These are phyloP conservation scores for Microplitis demolitor DNA, from an alignment of 1,140 invertebrate genomes.

Conservation along the genomic window DNA sequence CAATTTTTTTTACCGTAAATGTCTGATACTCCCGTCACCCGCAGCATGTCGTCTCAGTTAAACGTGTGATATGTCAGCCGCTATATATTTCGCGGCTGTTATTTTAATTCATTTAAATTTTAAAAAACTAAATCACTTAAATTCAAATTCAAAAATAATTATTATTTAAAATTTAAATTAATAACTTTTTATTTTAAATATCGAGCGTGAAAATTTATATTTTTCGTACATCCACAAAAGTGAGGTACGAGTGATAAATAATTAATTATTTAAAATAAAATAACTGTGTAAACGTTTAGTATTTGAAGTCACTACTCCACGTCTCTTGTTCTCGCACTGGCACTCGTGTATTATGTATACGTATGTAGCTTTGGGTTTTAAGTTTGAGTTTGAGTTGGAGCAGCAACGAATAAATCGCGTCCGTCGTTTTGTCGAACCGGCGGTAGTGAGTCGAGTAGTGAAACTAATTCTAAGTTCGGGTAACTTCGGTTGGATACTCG, in stretches of 20 bases:
- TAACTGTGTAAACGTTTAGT: too few species aligned
- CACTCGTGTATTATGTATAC: too few species aligned
- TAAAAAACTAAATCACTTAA: not conserved
- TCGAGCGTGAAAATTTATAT: too few species aligned
- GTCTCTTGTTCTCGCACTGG: not conserved
- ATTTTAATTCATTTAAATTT: not conserved
- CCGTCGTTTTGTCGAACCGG: slow-evolving; percentile 31
- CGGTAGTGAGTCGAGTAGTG: slow-evolving; percentile 18
- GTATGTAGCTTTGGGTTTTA: too few species aligned
- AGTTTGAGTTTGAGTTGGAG: too few species aligned
- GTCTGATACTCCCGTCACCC: slow-evolving; percentile 30
- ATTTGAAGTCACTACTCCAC: not conserved
- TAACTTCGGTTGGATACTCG: not conserved
- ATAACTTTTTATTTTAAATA: too few species aligned
- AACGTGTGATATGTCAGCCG: slow-evolving; percentile 9
- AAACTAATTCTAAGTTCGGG: slow-evolving; percentile 2
- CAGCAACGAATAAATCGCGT: not conserved
- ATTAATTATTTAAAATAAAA: too few species aligned
- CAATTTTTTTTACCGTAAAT: slow-evolving; percentile 31
- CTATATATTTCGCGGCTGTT: not conserved
- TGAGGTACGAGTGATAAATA: too few species aligned
- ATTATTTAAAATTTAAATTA: too few species aligned
- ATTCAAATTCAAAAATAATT: not conserved
- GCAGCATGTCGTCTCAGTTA: slow-evolving; percentile 6
- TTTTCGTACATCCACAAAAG: too few species aligned